Evolutionary conservation across 2,797 vertebrate species (phyloP).

Genomic region (Eurystomus glaucurus): DNA sequence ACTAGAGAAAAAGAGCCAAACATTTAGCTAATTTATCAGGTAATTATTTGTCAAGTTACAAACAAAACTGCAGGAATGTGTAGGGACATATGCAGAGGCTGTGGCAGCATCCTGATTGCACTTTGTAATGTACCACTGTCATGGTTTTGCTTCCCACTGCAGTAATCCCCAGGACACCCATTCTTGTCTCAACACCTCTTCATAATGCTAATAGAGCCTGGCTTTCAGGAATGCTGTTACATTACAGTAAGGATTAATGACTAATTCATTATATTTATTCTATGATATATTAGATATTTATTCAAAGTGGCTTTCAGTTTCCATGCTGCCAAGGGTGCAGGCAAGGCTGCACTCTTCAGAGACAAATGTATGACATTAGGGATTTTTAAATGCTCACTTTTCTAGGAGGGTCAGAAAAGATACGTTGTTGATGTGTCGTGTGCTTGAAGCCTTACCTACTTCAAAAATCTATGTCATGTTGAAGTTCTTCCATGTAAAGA

Average conservation of each 20-base stretch:
- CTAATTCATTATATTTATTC: conserved; percentile 44
- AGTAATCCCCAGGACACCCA: neutral
- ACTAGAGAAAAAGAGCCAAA: neutral
- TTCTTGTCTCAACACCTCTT: conserved; percentile 12
- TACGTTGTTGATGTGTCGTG: neutral
- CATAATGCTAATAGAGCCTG: neutral
- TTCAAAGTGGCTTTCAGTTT: conserved; percentile 46
- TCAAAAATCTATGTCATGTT: neutral
- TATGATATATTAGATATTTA: neutral
- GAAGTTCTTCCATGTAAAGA: neutral
- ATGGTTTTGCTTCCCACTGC: neutral
- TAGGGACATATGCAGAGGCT: neutral
- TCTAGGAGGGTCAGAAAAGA: conserved; percentile 1
- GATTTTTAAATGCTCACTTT: conserved; percentile 18
- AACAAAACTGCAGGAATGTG: neutral
- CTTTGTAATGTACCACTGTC: neutral
- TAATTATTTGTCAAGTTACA: neutral
- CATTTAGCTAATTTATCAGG: neutral
- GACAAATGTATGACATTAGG: neutral
- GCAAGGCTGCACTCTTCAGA: conserved; percentile 6
- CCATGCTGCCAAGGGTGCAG: neutral
- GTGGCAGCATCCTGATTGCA: neutral
- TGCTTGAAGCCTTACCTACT: conserved; percentile 1
- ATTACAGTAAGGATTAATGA: conserved; percentile 23
- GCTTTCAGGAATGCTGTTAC: conserved; percentile 24